Evolutionary conservation across 2,797 vertebrate species (phyloP).

Genomic region (Nasua narica): DNA sequence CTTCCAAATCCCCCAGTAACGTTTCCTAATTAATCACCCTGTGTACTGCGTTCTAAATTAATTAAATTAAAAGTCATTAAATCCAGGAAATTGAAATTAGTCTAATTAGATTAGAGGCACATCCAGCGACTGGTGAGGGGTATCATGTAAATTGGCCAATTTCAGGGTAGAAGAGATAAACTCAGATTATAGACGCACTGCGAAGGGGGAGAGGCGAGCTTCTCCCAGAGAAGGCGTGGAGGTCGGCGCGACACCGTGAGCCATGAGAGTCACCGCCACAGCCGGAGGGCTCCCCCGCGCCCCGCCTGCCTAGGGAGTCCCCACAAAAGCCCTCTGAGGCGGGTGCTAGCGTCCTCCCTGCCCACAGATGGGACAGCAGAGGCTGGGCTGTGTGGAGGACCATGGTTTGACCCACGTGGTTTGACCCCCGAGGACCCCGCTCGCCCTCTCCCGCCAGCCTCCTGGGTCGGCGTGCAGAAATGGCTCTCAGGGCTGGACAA

Average conservation of each 20-base stretch:
- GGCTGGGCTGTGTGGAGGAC: background rate
- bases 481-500: background rate
- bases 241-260: background rate
- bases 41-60: constrained; percentile 76
- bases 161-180: constrained; percentile 47
- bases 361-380: background rate
- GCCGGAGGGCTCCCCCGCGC: background rate
- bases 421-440: background rate
- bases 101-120: constrained; percentile 73
- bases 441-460: background rate
- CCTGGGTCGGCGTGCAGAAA: background rate
- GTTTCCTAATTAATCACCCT: constrained; percentile 76
- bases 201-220: background rate
- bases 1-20: constrained; percentile 44
- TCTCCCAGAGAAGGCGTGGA: background rate
- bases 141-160: constrained; percentile 55
- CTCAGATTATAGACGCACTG: constrained; percentile 5
- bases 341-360: background rate
- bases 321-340: background rate
- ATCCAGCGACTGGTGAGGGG: constrained; percentile 57
- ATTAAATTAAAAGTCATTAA: constrained; percentile 81
- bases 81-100: constrained; percentile 77
- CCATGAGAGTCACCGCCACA: background rate
- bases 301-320: background rate
- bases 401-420: background rate